Conservation (phyloP, 2,797 vertebrate genomes). For the Parauchenoglanis punctatus region DNA sequence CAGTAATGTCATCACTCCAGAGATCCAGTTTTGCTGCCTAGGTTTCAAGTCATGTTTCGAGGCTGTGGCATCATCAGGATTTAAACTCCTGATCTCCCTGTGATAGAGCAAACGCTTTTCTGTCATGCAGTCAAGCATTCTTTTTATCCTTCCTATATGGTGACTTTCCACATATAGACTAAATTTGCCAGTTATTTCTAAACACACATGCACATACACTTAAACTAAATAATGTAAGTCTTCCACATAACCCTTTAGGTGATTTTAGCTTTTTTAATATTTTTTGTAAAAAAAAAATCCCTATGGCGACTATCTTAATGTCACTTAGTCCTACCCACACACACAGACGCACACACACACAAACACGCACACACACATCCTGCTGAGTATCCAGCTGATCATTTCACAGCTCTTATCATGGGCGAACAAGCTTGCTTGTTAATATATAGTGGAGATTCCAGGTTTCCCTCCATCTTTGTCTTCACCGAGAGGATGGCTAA, state of each 20-base stretch:
- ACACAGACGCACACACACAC: background rate
- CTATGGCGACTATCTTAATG: background rate
- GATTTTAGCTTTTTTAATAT: background rate
- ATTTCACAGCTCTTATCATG: conserved; percentile 85
- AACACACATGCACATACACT: background rate
- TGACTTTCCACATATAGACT: background rate
- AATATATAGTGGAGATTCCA: conserved; percentile 80
- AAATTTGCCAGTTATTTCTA: background rate
- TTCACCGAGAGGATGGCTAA: conserved; percentile 82
- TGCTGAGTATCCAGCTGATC: conserved; percentile 80
- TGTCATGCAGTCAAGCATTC: background rate
- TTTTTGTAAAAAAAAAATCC: background rate
- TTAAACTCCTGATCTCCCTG: background rate
- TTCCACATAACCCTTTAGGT: background rate
- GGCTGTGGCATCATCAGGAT: background rate
- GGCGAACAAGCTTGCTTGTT: conserved; percentile 85
- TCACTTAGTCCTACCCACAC: background rate
- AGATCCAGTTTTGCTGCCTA: background rate
- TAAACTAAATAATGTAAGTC: background rate
- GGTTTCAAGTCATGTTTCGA: background rate
- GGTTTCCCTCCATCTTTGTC: conserved; percentile 85
- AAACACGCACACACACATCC: conserved; percentile 61
- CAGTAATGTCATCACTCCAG: background rate
- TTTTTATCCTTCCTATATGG: background rate
- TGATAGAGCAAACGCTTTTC: background rate